A percentile compares a stretch with the other conserved stretches of the same genome.
phyloP scores from a whole-genome alignment of 2,888 invertebrate genomes.

The Synergus gifuensis region DNA sequence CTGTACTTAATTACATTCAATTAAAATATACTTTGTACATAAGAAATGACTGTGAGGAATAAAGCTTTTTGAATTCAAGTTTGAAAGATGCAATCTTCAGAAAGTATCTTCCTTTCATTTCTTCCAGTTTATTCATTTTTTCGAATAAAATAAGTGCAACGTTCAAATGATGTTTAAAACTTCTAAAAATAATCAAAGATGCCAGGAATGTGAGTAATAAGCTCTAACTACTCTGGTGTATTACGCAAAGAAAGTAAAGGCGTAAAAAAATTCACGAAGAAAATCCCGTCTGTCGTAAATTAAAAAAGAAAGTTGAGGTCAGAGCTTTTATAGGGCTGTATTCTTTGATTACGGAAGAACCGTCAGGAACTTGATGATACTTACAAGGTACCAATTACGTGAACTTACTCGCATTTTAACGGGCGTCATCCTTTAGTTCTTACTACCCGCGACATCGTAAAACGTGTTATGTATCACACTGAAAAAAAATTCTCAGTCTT shows the following conservation, averaged over 20 bases:
- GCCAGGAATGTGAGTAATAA: background rate
- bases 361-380: background rate
- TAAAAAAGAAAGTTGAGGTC: conserved; percentile 33
- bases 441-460: conserved; percentile 1
- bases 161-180: background rate
- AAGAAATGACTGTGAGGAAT: background rate
- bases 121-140: background rate
- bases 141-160: background rate
- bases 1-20: background rate
- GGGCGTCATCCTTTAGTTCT: background rate
- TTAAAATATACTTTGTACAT: background rate
- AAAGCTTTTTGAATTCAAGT: background rate
- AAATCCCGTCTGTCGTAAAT: conserved; percentile 4
- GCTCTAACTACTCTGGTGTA: background rate
- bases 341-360: conserved; percentile 18
- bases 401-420: background rate
- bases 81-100: background rate
- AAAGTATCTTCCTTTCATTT: background rate
- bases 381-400: conserved; percentile 13
- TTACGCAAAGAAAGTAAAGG: background rate
- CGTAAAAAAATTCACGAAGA: background rate
- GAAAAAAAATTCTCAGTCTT: background rate
- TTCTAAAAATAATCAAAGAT: background rate
- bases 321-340: conserved; percentile 19
- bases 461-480: background rate